phyloP scores from a whole-genome alignment of 2,113 vertebrate species.

The Amphiprion ocellaris region DNA sequence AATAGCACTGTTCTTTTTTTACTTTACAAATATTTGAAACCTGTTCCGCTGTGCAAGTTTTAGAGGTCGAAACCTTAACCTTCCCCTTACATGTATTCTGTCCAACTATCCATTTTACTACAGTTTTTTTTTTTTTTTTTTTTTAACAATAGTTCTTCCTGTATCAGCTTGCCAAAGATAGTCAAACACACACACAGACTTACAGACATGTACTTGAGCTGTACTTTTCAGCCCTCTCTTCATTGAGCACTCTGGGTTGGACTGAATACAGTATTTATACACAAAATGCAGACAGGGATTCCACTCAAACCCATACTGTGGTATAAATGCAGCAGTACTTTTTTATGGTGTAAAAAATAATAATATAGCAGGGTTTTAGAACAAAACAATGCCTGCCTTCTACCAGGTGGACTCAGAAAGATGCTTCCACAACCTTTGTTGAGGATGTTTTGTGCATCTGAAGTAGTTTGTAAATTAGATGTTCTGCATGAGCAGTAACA shows the following conservation, averaged over 20 bases:
- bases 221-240: conserved; percentile 94
- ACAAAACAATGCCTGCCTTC: conserved; percentile 58
- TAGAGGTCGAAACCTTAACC: conserved; percentile 51
- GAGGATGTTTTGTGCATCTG: conserved; percentile 56
- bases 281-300: conserved; percentile 68
- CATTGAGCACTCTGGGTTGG: conserved; percentile 87
- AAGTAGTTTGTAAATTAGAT: conserved; percentile 58
- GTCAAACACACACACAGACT: conserved; percentile 83
- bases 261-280: conserved; percentile 59
- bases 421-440: conserved; percentile 63
- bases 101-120: conserved; percentile 67
- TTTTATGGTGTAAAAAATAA: conserved; percentile 39
- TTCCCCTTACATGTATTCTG: conserved; percentile 57
- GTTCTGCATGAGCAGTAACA: conserved; percentile 63
- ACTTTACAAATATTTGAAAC: conserved; percentile 74
- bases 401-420: conserved; percentile 31
- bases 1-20: conserved; percentile 80
- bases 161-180: conserved; percentile 99
- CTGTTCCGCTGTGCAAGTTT: conserved; percentile 57
- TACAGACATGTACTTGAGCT: conserved; percentile 92
- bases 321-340: conserved; percentile 66
- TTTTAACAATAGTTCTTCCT: conserved; percentile 94
- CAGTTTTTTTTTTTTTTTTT: conserved; percentile 75
- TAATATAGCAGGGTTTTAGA: conserved; percentile 84
- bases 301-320: conserved; percentile 67